Evolutionary conservation across 2,113 vertebrate species (phyloP), one percentile per base, ranked within the genome.

Genomic region (Podarcis muralis): DNA sequence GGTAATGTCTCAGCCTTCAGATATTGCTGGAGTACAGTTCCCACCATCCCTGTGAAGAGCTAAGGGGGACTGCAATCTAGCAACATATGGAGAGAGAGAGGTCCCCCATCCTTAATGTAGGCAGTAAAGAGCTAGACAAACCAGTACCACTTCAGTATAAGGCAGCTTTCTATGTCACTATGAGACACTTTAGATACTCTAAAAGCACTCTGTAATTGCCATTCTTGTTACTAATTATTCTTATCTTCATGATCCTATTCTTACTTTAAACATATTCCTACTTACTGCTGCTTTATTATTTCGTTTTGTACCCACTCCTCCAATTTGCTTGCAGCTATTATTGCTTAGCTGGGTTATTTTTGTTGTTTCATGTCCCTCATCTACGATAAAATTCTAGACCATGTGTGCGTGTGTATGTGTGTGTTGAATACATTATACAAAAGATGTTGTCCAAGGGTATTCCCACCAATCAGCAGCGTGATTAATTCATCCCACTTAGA

Each of bases 401-500:
- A n/a, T 72, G 30, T 32, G 72, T 32, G 72, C 32, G 30, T 74
- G 72, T 35, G 68, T 71, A 30, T 18, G 71, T 18, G n/a, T 35
- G 71, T 35, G 71, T 16, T 27, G 72, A 77, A 88, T 88, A 43
- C 32, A 48, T 40, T n/a, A 30, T n/a, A 59, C 57, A 87, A 83
- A 48, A n/a, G 27, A n/a, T 53, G 18, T 12, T 32, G 40, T 35
- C 62, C n/a, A 7, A 77, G 37, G 78, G 11, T 43, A 43, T 66
- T 48, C 27, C 27, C 27, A 40, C 84, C 25, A 20, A n/a, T 18
- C 4, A 77, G 59, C n/a, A 53, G 72, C 20, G 23, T 77, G 59
- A 83, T 77, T 68, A 77, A 83, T 76, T 53, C n/a, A 48, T 68
- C 62, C 59, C 40, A 83, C 71, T 30, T 57, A 88, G 40, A 83